Evolutionary conservation across 2,113 vertebrate species (phyloP).

Genomic region (Hirundichthys speculiger): DNA sequence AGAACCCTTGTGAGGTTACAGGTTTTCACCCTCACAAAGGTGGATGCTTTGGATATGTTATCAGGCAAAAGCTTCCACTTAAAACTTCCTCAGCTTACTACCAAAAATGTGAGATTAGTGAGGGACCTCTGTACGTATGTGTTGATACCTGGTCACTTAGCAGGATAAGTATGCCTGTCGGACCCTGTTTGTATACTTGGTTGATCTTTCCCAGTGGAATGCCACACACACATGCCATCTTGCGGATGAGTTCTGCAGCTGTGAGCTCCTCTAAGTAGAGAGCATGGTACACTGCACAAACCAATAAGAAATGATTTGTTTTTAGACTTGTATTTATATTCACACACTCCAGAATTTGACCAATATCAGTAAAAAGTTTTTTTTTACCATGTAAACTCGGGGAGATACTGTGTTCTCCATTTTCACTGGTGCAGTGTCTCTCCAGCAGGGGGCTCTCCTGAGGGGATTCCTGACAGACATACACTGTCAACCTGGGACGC

Average conservation of each 20-base stretch:
- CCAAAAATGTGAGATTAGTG: no score
- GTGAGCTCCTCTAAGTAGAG: constrained; percentile 95
- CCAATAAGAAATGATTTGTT: background rate
- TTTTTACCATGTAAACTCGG: constrained; percentile 81
- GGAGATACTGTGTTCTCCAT: constrained; percentile 78
- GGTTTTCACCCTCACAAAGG: no score
- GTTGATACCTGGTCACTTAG: constrained; percentile 90
- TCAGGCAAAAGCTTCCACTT: no score
- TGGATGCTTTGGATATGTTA: no score
- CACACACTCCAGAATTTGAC: background rate
- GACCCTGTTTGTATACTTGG: constrained; percentile 95
- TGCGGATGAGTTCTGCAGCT: constrained; percentile 90
- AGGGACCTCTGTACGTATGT: background rate
- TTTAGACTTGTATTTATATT: no score
- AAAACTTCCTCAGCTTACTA: no score
- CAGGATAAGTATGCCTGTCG: constrained; percentile 93
- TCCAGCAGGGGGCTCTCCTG: constrained; percentile 81
- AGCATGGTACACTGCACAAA: constrained; percentile 89
- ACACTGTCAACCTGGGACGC: constrained; percentile 91
- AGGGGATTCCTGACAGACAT: constrained; percentile 86
- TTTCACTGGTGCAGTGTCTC: constrained; percentile 78
- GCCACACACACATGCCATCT: constrained; percentile 90
- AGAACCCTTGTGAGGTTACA: no score
- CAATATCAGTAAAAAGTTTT: background rate
- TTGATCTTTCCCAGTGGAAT: constrained; percentile 91